phyloP scores from a whole-genome alignment of 2,888 invertebrate genomes.

The Agrotis ipsilon region DNA sequence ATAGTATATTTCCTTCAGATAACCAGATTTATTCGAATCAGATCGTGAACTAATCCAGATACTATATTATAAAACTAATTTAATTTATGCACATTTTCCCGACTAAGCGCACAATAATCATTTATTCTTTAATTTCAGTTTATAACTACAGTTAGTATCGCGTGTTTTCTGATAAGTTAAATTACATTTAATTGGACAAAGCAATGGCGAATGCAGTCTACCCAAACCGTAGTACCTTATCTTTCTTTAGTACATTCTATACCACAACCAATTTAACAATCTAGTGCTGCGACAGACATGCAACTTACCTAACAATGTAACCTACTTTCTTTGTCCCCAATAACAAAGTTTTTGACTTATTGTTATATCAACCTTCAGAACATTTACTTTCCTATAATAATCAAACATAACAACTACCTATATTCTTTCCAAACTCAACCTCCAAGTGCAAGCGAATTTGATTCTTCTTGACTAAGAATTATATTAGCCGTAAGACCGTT shows the following conservation, averaged over 20 bases:
- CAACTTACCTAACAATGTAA: constrained; percentile 41
- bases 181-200: constrained; percentile 39
- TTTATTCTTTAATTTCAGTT: constrained; percentile 15
- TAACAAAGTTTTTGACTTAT: constrained; percentile 43
- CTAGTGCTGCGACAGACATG: constrained; percentile 47
- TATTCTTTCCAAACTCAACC: constrained; percentile 37
- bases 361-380: constrained; percentile 47
- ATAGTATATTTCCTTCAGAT: background rate
- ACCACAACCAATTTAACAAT: constrained; percentile 43
- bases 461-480: constrained; percentile 26
- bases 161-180: constrained; percentile 42
- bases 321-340: constrained; percentile 40
- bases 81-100: background rate
- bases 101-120: background rate
- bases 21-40: too few species aligned
- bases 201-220: constrained; percentile 30
- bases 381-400: constrained; percentile 30
- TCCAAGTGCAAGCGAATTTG: constrained; percentile 48
- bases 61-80: background rate
- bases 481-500: constrained; percentile 63
- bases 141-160: constrained; percentile 20
- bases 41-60: too few species aligned
- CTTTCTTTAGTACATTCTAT: constrained; percentile 29
- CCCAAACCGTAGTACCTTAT: constrained; percentile 27
- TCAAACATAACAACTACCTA: constrained; percentile 40